Evolutionary conservation across 2,113 vertebrate species (phyloP).

Genomic region (Rhea pennata): DNA sequence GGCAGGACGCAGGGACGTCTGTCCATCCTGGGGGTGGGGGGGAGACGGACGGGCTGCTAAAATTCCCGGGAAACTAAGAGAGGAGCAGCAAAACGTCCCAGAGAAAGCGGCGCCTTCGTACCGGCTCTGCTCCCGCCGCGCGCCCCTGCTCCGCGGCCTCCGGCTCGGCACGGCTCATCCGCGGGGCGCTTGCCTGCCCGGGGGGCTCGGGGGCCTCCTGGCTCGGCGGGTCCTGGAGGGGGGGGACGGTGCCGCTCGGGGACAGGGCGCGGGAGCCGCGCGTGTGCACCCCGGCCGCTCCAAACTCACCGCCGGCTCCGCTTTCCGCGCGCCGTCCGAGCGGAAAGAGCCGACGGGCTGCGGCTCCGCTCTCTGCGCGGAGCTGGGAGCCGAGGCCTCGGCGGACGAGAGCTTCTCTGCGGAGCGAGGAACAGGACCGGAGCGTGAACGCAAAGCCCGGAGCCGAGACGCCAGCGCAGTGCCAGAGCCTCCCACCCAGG

Average conservation of each 20-base stretch:
- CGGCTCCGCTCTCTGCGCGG: not conserved
- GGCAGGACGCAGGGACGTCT: accelerated
- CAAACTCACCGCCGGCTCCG: accelerated
- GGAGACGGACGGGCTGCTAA: accelerated
- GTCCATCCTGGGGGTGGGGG: accelerated
- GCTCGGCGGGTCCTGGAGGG: not conserved
- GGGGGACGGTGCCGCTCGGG: accelerated
- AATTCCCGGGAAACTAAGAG: not conserved
- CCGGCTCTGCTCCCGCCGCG: accelerated
- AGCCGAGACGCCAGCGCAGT: not conserved
- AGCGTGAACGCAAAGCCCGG: too few species aligned
- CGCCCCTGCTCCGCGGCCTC: accelerated
- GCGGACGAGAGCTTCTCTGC: not conserved
- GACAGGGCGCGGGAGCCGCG: accelerated
- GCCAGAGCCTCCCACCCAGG: too few species aligned
- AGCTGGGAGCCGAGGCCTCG: accelerated
- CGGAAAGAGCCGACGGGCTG: too few species aligned
- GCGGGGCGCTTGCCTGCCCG: accelerated
- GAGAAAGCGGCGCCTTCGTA: not conserved
- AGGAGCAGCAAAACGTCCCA: too few species aligned
- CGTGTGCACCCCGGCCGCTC: not conserved
- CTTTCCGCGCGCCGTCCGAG: accelerated
- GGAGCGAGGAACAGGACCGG: accelerated
- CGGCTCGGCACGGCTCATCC: not conserved
- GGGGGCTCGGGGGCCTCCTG: not conserved